Conservation (phyloP, 2,797 vertebrate species). For the Tragelaphus oryx region DNA sequence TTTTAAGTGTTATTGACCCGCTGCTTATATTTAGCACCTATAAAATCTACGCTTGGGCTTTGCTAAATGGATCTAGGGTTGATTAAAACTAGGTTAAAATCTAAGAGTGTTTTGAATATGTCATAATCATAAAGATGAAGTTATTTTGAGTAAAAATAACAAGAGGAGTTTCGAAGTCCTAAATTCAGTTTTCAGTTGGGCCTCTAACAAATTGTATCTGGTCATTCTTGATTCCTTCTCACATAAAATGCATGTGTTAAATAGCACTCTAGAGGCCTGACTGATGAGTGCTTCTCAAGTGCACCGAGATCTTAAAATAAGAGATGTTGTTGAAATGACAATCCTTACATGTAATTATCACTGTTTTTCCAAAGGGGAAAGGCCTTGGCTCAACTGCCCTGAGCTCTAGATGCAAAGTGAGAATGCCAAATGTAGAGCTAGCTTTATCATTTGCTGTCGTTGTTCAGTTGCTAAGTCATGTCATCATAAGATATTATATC, state of each 20-base stretch:
- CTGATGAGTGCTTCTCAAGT: neutral
- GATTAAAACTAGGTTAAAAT: neutral
- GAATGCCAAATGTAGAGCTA: constrained; percentile 53
- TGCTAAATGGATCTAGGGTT: neutral
- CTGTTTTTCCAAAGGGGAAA: constrained; percentile 5
- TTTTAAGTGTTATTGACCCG: neutral
- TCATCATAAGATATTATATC: neutral
- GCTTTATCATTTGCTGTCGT: constrained; percentile 36
- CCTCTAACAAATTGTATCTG: neutral
- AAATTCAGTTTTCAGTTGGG: neutral
- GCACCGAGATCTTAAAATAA: neutral
- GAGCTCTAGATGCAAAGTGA: neutral
- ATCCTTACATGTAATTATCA: neutral
- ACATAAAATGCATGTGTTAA: neutral
- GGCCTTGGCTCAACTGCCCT: neutral
- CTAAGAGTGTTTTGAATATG: neutral
- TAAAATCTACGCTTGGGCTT: neutral
- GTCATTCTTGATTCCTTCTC: constrained; percentile 15
- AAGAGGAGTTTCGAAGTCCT: neutral
- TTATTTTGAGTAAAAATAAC: constrained; percentile 13
- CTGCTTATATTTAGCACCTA: neutral
- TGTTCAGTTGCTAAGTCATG: neutral
- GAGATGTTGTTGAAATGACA: neutral
- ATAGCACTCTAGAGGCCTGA: neutral
- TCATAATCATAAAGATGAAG: neutral